A percentile compares a stretch with the other conserved stretches of the same genome.
These are phyloP conservation scores for Porites lutea DNA, from an alignment of 64 coral and sea anemone genomes.

Conservation along the genomic window DNA sequence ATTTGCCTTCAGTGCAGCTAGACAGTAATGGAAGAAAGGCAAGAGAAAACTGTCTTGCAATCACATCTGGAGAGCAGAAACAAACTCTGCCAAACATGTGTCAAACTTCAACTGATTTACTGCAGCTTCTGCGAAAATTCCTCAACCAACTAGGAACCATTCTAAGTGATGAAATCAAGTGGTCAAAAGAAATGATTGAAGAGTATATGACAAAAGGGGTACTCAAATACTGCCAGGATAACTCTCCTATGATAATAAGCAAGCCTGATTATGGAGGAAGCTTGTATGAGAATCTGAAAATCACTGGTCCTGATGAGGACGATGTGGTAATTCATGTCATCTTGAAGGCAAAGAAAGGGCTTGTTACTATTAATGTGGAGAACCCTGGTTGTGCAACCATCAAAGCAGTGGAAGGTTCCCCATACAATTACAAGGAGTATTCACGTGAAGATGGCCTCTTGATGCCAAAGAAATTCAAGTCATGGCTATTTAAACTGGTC, in stretches of 20 bases:
- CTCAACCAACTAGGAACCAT: constrained; percentile 1
- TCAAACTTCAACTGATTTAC: background rate
- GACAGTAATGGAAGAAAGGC: constrained; percentile 1
- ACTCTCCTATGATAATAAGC: constrained; percentile 37
- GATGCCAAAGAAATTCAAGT: constrained; percentile 31
- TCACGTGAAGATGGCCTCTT: constrained; percentile 36
- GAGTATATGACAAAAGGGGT: constrained; percentile 17
- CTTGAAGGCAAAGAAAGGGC: constrained; percentile 40
- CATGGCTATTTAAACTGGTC: constrained; percentile 30
- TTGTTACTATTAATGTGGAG: background rate
- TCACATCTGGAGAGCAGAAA: background rate
- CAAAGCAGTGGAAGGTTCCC: constrained; percentile 3
- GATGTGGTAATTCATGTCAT: constrained; percentile 32
- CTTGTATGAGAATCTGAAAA: constrained; percentile 56
- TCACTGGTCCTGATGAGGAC: background rate
- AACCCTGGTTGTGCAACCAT: constrained; percentile 18
- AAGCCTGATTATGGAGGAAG: constrained; percentile 58
- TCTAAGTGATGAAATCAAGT: constrained; percentile 37
- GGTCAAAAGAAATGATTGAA: constrained; percentile 40
- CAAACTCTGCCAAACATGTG: background rate
- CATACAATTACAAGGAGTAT: constrained; percentile 31
- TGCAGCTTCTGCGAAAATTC: constrained; percentile 21
- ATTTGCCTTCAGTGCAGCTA: background rate
- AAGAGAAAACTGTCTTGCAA: background rate
- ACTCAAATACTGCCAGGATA: constrained; percentile 50